Percentiles rank a stretch among this genome's conserved stretches.
phyloP scores from a whole-genome alignment of 2,113 vertebrate genomes.

The Semnornis frantzii region DNA sequence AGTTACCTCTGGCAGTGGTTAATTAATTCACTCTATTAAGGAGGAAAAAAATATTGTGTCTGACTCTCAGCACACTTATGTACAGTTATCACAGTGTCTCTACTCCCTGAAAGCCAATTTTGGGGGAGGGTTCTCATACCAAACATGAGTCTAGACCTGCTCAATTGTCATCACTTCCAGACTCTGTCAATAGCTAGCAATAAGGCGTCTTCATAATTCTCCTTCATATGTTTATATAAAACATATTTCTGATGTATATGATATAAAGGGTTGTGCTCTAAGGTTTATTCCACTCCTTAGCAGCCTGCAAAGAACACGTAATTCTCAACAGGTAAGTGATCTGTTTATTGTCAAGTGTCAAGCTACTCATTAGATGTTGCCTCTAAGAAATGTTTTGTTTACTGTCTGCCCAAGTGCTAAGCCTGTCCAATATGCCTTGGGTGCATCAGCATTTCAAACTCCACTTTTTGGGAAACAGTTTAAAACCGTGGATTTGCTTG shows the following conservation, averaged over 20 bases:
- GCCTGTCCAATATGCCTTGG: neutral
- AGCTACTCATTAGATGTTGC: neutral
- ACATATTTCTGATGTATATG: neutral
- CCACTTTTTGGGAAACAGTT: neutral
- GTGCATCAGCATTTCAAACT: neutral
- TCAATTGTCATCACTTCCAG: conserved; percentile 10
- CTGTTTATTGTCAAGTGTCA: neutral
- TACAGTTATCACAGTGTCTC: neutral
- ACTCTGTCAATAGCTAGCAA: conserved; percentile 45
- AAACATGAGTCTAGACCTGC: neutral
- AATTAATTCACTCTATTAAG: neutral
- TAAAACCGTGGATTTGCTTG: neutral
- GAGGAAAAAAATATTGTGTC: neutral
- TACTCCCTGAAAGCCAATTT: neutral
- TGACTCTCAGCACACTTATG: neutral
- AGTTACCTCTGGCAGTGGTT: neutral
- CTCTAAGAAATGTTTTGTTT: neutral
- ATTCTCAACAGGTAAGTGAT: neutral
- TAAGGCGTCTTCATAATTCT: neutral
- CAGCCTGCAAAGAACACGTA: neutral
- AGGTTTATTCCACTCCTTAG: neutral
- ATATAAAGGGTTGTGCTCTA: neutral
- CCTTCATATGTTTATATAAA: neutral
- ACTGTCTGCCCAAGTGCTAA: neutral
- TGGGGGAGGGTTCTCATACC: neutral